Conservation (phyloP, 2,113 vertebrate genomes). For the Thryonomys swinderianus region DNA sequence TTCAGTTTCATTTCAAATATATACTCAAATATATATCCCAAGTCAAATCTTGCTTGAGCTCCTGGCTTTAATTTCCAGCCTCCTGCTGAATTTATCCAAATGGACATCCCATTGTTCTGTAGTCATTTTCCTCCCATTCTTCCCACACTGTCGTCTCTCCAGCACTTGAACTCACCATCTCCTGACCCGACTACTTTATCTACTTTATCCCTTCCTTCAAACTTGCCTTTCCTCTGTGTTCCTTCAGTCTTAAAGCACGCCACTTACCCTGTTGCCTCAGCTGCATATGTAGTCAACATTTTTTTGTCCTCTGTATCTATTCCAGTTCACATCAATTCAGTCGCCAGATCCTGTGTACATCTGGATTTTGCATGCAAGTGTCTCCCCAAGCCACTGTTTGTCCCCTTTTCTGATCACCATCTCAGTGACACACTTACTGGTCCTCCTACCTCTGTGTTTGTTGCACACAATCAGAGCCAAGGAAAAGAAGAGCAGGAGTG, state of each 20-base stretch:
- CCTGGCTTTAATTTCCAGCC: not conserved
- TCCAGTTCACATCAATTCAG: not conserved
- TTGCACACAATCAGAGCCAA: no score
- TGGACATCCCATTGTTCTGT: not conserved
- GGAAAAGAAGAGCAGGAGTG: conserved; percentile 6
- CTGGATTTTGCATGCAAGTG: not conserved
- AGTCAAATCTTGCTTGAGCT: not conserved
- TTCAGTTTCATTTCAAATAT: not conserved
- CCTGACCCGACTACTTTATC: not conserved
- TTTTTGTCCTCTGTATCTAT: not conserved
- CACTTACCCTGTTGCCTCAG: not conserved
- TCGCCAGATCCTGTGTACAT: not conserved
- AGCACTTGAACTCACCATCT: not conserved
- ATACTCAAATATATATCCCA: not conserved
- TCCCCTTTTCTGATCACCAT: not conserved
- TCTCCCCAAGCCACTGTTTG: not conserved
- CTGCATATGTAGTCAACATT: not conserved
- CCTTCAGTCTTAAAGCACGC: not conserved
- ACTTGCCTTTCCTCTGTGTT: not conserved
- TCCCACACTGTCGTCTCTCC: no score
- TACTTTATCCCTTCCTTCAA: not conserved
- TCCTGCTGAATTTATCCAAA: not conserved
- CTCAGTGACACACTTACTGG: no score
- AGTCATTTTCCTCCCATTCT: no score
- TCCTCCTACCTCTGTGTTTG: no score